Base-by-base conservation (phyloP, 1,140 invertebrate species). In the Batillaria attramentaria region DNA sequence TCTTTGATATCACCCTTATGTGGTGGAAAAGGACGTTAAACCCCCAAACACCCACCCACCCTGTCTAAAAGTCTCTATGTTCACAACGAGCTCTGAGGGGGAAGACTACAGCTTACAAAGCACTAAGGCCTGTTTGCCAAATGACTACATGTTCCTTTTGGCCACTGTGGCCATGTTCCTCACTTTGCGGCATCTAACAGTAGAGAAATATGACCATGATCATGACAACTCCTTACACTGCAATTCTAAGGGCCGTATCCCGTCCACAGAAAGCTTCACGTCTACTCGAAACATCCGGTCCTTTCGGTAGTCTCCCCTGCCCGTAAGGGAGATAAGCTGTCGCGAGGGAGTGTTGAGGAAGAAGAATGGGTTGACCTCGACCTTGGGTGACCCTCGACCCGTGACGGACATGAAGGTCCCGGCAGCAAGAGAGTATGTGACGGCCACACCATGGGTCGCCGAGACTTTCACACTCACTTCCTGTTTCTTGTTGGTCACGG, bases 191-290 rank as follows among this genome's bases (percentile, higher is more conserved):
- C n/a, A n/a, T n/a, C n/a, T n/a, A n/a, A n/a, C n/a, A n/a, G n/a
- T n/a, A n/a, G n/a, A n/a, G n/a, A n/a, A n/a, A n/a, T n/a, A n/a
- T n/a, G n/a, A n/a, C n/a, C n/a, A n/a, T n/a, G n/a, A n/a, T n/a
- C n/a, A n/a, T n/a, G n/a, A n/a, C n/a, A n/a, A n/a, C 57, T 62
- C 8, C 73, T 75, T 35, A 75, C 73, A 75, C 24, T 75, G n/a
- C 5, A 60, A 3, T 13, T 39, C 41, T 41, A 75, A 20, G 1
- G 73, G 73, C 10, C 39, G 41, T 39, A 39, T 28, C 54, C 57
- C 42, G 13, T 42, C 54, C 5, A 54, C 42, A 0, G 37, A n/a
- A 35, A 75, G 18, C 37, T 75, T 75, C 31, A 75, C 35, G 73
- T 75, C 73, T 65, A 57, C 57, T 65, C 57, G 54, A 18, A 75